Percentiles rank a stretch among this genome's conserved stretches.
Evolutionary conservation across 2,797 vertebrate species (phyloP).

Genomic region (Antrozous pallidus): DNA sequence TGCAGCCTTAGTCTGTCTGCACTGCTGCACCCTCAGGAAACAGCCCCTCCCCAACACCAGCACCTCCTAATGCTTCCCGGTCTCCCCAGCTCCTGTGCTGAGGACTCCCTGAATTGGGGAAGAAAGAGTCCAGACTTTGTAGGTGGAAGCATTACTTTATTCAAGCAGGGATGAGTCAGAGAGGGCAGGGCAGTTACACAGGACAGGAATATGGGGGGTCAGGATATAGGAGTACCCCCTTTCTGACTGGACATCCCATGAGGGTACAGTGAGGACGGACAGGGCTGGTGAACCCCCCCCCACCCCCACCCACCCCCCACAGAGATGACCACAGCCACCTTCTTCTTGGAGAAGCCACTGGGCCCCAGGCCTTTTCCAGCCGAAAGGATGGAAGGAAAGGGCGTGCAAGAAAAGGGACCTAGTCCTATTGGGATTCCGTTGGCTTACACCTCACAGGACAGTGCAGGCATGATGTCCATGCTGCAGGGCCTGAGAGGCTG

Average conservation of each 20-base stretch:
- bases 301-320: background rate
- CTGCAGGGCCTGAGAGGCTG: background rate
- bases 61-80: background rate
- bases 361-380: background rate
- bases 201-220: background rate
- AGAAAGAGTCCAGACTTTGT: conserved; percentile 12
- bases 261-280: background rate
- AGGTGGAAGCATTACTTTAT: conserved; percentile 59
- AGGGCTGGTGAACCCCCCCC: background rate
- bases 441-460: background rate
- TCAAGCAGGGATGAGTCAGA: background rate
- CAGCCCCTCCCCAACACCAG: background rate
- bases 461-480: background rate
- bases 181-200: background rate
- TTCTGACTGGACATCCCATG: background rate
- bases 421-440: background rate
- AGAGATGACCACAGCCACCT: too few species aligned
- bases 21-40: background rate
- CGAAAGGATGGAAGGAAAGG: background rate
- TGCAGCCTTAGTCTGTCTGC: background rate
- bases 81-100: background rate
- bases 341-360: background rate
- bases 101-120: background rate
- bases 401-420: background rate
- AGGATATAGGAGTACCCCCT: background rate